Base-by-base conservation (phyloP, 2,888 invertebrate species). In the Crepidodera aurea region DNA sequence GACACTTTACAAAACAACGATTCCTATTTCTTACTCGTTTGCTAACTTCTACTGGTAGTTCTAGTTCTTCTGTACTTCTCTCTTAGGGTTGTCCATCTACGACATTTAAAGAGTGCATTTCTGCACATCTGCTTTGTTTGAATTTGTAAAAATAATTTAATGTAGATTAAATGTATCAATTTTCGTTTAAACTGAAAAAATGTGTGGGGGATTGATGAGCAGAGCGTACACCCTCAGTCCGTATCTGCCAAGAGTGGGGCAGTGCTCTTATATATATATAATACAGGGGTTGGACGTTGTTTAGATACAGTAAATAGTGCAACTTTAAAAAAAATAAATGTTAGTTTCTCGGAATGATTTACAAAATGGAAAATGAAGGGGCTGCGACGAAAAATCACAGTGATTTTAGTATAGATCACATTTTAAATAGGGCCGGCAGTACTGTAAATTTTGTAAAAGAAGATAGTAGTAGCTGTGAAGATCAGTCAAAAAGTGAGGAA, bases 381-480 rank as follows among this genome's bases (percentile, higher is more conserved):
- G 64, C 19, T 5, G 63, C 27, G 18, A 51, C 54, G 18, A 65
- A 61, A 22, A 71, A 67, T 42, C 73, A 69, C 60, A 74, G 76
- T 27, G 84, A 87, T 79, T 88, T 88, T 70, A 87, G 86, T 73
- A 87, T 88, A 57, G 86, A 87, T 54, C 83, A 87, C 70, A 87
- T 88, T 71, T 78, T 88, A 69, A 84, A 84, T 70, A 82, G 81
- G 63, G 85, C 85, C 15, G 80, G 86, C 39, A 72, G 71, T 65
- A 27, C 60, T 29, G 56, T 53, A 42, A 53, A 62, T 42, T 40
- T 29, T 10, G 53, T 46, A 8, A 44, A 53, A n/a, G 37, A 51
- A 5, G 42, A 53, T 18, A 27, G 42, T 50, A 12, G 10, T 25
- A 53, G 19, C 7, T 29, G 48, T 5, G 51, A 40, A 25, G 32